Percentiles rank a stretch among this genome's conserved stretches.
Evolutionary conservation across 2,797 vertebrate species (phyloP).

Genomic region (Spinus olivaceus): DNA sequence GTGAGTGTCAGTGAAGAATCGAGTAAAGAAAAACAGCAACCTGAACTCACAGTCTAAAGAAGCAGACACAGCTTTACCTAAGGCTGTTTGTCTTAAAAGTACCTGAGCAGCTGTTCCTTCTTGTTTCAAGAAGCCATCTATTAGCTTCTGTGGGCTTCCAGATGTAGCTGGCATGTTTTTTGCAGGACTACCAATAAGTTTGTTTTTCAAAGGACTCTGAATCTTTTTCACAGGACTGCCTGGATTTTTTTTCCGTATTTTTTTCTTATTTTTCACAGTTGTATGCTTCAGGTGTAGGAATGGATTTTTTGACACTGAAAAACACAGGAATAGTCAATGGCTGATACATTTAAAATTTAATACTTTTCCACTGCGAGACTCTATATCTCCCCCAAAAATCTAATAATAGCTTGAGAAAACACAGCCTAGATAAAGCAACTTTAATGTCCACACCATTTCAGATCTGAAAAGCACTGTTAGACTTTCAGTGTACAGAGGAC

Average conservation of each 20-base stretch:
- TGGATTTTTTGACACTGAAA: conserved; percentile 84
- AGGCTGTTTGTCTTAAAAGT: neutral
- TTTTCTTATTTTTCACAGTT: conserved; percentile 81
- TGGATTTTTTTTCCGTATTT: conserved; percentile 82
- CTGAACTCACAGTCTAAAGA: neutral
- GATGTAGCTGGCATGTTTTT: conserved; percentile 63
- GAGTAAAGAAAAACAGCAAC: neutral
- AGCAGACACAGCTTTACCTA: neutral
- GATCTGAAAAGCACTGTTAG: neutral
- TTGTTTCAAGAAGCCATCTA: conserved; percentile 76
- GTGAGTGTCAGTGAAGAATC: neutral
- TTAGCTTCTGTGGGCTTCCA: conserved; percentile 79
- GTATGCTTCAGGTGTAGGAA: conserved; percentile 83
- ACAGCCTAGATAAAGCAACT: neutral
- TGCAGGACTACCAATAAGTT: conserved; percentile 77
- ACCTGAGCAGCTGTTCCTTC: conserved; percentile 80
- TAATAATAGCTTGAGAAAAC: neutral
- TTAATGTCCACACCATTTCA: neutral
- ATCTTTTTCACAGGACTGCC: conserved; percentile 82
- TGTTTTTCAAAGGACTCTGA: conserved; percentile 87
- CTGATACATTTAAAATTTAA: neutral
- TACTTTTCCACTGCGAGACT: neutral
- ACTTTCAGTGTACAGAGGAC: neutral
- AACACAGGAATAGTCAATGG: neutral
- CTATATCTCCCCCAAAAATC: neutral